phyloP scores from a whole-genome alignment of 2,113 vertebrate genomes.

The Furnarius figulus region DNA sequence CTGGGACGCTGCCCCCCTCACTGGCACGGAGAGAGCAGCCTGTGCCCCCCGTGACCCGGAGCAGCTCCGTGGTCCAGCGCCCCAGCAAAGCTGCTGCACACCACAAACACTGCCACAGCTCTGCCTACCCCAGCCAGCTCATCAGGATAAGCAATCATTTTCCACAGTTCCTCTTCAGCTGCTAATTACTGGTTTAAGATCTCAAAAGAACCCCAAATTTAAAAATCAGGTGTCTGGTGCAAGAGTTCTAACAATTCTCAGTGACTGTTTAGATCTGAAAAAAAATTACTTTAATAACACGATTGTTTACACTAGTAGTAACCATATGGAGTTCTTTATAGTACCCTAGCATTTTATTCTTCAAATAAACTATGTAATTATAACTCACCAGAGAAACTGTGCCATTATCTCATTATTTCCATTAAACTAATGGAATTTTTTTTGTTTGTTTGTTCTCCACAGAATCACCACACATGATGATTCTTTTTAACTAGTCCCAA shows the following conservation, averaged over 20 bases:
- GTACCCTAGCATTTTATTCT: neutral
- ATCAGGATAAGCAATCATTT: neutral
- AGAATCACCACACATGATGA: neutral
- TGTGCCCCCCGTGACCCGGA: rapidly evolving
- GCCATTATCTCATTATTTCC: slow-evolving; percentile 22
- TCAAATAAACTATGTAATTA: slow-evolving; percentile 2
- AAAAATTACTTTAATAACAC: neutral
- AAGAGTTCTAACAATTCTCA: neutral
- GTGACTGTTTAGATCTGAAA: neutral
- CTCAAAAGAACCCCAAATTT: neutral
- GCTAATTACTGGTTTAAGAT: neutral
- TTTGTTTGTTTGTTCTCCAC: neutral
- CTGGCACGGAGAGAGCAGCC: too few relatives aligned
- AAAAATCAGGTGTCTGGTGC: neutral
- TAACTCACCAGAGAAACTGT: neutral
- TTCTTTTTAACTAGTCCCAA: neutral
- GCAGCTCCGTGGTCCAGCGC: too few relatives aligned
- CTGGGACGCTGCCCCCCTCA: rapidly evolving
- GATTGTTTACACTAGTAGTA: neutral
- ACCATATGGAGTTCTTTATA: neutral
- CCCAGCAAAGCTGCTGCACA: neutral
- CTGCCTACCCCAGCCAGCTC: neutral
- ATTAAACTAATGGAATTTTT: slow-evolving; percentile 11
- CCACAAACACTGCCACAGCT: neutral
- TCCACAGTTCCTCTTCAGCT: neutral